Percentiles rank a stretch among this genome's conserved stretches.
Conservation (phyloP, 2,888 invertebrate species). For the Synanthedon myopaeformis region DNA sequence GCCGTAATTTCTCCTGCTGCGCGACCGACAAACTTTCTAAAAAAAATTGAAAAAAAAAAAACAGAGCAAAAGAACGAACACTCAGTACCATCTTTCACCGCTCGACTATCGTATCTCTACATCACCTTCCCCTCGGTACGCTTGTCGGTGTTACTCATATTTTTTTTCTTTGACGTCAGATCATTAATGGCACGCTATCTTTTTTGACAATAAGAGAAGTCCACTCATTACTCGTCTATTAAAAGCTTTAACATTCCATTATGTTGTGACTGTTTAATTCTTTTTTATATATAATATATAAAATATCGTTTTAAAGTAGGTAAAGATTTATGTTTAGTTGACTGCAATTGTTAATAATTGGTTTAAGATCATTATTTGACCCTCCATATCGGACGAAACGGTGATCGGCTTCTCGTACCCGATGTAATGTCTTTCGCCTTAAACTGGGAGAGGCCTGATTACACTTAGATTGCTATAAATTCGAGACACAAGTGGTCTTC, state of each 20-base stretch:
- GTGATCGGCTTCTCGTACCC: slow-evolving; percentile 53
- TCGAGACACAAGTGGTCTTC: slow-evolving; percentile 56
- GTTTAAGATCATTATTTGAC: slow-evolving; percentile 24
- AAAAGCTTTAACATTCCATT: not conserved
- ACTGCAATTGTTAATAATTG: not conserved
- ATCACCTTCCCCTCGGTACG: slow-evolving; percentile 19
- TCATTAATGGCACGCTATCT: slow-evolving; percentile 16
- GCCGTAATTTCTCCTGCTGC: slow-evolving; percentile 61
- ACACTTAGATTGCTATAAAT: slow-evolving; percentile 64
- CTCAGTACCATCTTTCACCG: slow-evolving; percentile 65
- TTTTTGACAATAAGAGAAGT: slow-evolving; percentile 9
- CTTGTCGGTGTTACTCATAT: not conserved
- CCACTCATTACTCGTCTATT: not conserved
- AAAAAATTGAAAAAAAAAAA: slow-evolving; percentile 52
- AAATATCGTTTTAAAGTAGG: no score
- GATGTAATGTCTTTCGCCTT: slow-evolving; percentile 54
- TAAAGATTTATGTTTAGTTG: no score
- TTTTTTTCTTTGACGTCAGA: slow-evolving; percentile 1
- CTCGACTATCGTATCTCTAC: slow-evolving; percentile 48
- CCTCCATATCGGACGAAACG: slow-evolving; percentile 30
- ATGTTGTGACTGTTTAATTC: no score
- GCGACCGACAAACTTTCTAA: slow-evolving; percentile 67
- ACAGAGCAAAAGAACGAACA: slow-evolving; percentile 59
- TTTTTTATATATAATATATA: no score
- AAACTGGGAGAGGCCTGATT: slow-evolving; percentile 57